Evolutionary conservation across 2,113 vertebrate genomes (phyloP).

Genomic region (Andinoacara biseriatus): DNA sequence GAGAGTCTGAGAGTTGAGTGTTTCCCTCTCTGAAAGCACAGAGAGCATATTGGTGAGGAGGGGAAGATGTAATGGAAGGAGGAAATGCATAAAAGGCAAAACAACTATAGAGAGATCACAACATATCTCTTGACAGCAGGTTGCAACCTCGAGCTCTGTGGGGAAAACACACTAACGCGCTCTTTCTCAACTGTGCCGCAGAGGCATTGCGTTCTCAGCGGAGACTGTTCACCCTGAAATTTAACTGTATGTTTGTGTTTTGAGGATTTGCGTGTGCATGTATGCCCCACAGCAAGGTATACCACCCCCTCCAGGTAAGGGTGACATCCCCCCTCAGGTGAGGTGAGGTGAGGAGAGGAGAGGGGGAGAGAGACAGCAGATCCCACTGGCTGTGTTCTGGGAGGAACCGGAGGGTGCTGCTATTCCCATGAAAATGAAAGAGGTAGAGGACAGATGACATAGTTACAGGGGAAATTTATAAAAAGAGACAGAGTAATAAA

Average conservation of each 20-base stretch:
- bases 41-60: constrained; percentile 23
- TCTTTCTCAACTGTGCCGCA: constrained; percentile 19
- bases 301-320: constrained; percentile 61
- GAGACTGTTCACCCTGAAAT: constrained; percentile 33
- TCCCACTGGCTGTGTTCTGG: constrained; percentile 51
- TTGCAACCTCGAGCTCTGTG: constrained; percentile 46
- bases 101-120: constrained; percentile 63
- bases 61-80: constrained; percentile 29
- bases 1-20: constrained; percentile 7
- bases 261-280: constrained; percentile 5
- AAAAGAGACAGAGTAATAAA: neutral
- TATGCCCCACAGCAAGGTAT: constrained; percentile 57
- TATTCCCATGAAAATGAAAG: constrained; percentile 40
- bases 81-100: constrained; percentile 44
- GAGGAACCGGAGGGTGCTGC: constrained; percentile 44
- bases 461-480: neutral
- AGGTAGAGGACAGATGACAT: constrained; percentile 14
- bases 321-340: constrained; percentile 63
- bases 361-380: constrained; percentile 8
- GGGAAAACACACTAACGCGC: constrained; percentile 44
- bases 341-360: constrained; percentile 21
- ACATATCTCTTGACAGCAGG: constrained; percentile 39
- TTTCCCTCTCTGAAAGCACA: constrained; percentile 27
- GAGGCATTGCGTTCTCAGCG: constrained; percentile 34
- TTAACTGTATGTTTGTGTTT: constrained; percentile 34